Base-by-base conservation (phyloP, 2,797 vertebrate genomes). In the Takifugu ocellatus region DNA sequence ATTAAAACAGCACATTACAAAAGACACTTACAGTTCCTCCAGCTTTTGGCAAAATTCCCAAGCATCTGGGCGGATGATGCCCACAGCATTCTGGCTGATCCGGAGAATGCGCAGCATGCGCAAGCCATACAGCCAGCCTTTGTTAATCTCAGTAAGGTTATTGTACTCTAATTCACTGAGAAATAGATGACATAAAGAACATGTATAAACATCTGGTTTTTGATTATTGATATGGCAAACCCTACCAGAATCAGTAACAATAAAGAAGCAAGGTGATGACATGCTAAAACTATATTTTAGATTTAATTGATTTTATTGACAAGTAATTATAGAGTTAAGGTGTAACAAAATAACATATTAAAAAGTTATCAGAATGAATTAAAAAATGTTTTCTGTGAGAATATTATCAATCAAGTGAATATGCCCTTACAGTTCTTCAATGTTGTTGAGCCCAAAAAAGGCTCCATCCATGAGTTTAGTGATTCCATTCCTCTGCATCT, bases 11-110 rank as follows among this genome's bases (percentile, higher is more conserved):
- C 43, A 44, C 25, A 58, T 17, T 61, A 50, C 55, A 42, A 29
- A 58, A 42, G 58, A 63, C 72, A 95, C 96, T 96, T 81, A 99
- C 96, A 99, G 90, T 78, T 97, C 95, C 46, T 95, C 92, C 25
- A 99, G 91, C 56, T 93, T 96, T 70, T 96, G 95, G 91, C 96
- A 98, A 87, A 99, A 99, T 81, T 99, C 97, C 97, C 97, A 99
- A 0, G 97, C 94, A 65, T 98, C 96, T 61, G 94, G 92, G 68
- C 94, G 93, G 84, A 99, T 94, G 78, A 91, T 89, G 79, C 89
- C 88, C 55, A 99, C 91, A 58, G 92, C 89, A 74, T 99, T 99
- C 75, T 97, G 95, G 88, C 88, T 93, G 72, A 98, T 75, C 12
- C 93, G 92, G 59, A 99, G 92, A 24, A 93, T 86, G 1, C 95